Conservation (phyloP, 2,888 invertebrate genomes). For the Caenorhabditis uteleia region DNA sequence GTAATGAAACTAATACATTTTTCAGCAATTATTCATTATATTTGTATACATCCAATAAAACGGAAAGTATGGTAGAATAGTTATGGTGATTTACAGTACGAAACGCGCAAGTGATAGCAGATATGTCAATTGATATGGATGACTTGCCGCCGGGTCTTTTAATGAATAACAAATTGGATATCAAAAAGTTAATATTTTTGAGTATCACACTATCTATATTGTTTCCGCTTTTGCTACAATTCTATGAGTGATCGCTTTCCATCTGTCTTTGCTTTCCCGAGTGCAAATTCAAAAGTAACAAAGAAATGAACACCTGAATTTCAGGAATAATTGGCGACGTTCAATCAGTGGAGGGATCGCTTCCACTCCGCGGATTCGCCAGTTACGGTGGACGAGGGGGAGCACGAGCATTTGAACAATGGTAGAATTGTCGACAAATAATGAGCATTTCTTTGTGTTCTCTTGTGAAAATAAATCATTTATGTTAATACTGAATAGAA, state of each 20-base stretch:
- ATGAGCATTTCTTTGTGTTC: no score
- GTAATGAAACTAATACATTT: constrained; percentile 3
- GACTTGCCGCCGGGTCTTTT: constrained; percentile 30
- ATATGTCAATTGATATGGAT: constrained; percentile 27
- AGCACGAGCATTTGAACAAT: constrained; percentile 34
- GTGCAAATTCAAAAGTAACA: constrained; percentile 2
- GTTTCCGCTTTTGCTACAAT: constrained; percentile 4
- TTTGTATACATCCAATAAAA: constrained; percentile 1
- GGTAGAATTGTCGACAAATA: constrained; percentile 20
- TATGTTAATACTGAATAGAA: background rate
- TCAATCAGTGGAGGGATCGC: constrained; percentile 38
- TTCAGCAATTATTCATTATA: background rate
- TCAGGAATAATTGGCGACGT: constrained; percentile 42
- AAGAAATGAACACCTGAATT: constrained; percentile 4
- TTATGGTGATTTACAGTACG: constrained; percentile 21
- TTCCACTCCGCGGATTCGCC: constrained; percentile 38
- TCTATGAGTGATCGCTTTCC: constrained; percentile 15
- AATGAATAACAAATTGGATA: constrained; percentile 34
- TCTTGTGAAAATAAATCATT: background rate
- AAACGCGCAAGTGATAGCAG: constrained; percentile 36
- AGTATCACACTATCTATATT: constrained; percentile 4
- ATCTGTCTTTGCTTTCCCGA: background rate
- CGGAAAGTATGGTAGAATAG: background rate
- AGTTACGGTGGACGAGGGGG: constrained; percentile 40
- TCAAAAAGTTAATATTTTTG: constrained; percentile 33